Evolutionary conservation across 1,140 invertebrate genomes (phyloP).

Genomic region (Zophobas morio): DNA sequence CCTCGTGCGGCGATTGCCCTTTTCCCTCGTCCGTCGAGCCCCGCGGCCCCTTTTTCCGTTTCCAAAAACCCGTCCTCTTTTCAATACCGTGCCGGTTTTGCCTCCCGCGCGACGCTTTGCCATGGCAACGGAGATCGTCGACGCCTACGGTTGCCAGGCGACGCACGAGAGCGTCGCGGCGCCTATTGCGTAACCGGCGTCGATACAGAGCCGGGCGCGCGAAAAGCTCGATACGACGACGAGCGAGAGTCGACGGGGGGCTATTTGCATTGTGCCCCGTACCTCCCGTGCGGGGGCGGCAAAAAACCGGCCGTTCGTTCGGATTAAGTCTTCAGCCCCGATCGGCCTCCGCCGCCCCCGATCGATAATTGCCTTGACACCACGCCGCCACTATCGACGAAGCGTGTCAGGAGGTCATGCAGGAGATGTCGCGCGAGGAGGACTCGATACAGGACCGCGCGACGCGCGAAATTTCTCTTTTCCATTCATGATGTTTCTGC

Average conservation of each 20-base stretch:
- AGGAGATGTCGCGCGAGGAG: slow-evolving; percentile 9
- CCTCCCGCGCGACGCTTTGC: slow-evolving; percentile 42
- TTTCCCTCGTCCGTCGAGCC: too few relatives aligned
- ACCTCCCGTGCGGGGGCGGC: slow-evolving; percentile 19
- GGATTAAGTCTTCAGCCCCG: slow-evolving; percentile 39
- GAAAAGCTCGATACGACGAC: slow-evolving; percentile 19
- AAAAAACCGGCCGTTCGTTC: slow-evolving; percentile 14
- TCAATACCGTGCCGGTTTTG: neutral
- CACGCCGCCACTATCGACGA: slow-evolving; percentile 22
- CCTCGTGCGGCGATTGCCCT: too few relatives aligned
- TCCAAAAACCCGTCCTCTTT: neutral
- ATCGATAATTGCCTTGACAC: slow-evolving; percentile 54
- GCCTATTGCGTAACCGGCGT: slow-evolving; percentile 50
- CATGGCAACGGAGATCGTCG: slow-evolving; percentile 54
- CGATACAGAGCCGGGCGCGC: slow-evolving; percentile 33
- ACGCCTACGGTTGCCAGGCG: slow-evolving; percentile 54
- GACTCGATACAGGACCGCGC: slow-evolving; percentile 1
- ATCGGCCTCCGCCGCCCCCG: slow-evolving; percentile 32
- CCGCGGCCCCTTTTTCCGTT: too few relatives aligned
- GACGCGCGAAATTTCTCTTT: slow-evolving; percentile 29
- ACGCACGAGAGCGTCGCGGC: slow-evolving; percentile 54
- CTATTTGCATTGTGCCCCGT: slow-evolving; percentile 32
- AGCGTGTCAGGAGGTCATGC: slow-evolving; percentile 25
- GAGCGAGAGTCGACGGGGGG: slow-evolving; percentile 8
- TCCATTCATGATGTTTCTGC: slow-evolving; percentile 33